phyloP scores from a whole-genome alignment of 2,797 vertebrate genomes.

The Acipenser ruthenus region DNA sequence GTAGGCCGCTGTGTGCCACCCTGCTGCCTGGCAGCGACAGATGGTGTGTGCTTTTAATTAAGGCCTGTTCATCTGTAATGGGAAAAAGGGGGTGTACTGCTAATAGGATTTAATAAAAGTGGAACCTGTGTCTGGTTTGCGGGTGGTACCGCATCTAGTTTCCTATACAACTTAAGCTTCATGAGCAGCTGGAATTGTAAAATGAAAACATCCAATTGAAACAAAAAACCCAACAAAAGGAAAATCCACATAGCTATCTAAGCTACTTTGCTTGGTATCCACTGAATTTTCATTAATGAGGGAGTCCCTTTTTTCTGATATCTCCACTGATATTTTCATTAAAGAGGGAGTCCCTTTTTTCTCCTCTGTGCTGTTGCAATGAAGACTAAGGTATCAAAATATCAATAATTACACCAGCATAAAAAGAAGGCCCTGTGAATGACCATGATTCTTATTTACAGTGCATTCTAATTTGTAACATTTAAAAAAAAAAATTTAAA shows the following conservation, averaged over 20 bases:
- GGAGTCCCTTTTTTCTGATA: too few relatives aligned
- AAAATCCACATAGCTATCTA: conserved; percentile 17
- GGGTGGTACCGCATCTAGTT: conserved; percentile 27
- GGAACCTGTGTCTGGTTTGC: conserved; percentile 36
- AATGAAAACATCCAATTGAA: too few relatives aligned
- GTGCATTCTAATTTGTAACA: too few relatives aligned
- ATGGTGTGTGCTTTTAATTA: conserved; percentile 41
- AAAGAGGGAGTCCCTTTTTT: too few relatives aligned
- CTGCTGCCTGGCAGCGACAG: conserved; percentile 35
- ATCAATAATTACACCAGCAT: not conserved
- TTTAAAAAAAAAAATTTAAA: too few relatives aligned
- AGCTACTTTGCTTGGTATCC: too few relatives aligned
- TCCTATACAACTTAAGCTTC: not conserved
- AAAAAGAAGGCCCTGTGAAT: too few relatives aligned
- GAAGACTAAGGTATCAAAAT: conserved; percentile 17
- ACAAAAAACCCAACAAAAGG: conserved; percentile 7
- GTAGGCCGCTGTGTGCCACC: conserved; percentile 36
- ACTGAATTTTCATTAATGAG: too few relatives aligned
- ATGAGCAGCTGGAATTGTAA: too few relatives aligned
- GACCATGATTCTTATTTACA: too few relatives aligned
- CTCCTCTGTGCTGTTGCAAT: not conserved
- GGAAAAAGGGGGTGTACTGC: conserved; percentile 34
- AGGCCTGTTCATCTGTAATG: conserved; percentile 38
- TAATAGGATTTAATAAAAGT: conserved; percentile 41
- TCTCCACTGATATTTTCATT: too few relatives aligned